Evolutionary conservation across 2,113 vertebrate genomes (phyloP), one percentile per base, ranked within the genome.

Genomic region (Alouatta palliata): DNA sequence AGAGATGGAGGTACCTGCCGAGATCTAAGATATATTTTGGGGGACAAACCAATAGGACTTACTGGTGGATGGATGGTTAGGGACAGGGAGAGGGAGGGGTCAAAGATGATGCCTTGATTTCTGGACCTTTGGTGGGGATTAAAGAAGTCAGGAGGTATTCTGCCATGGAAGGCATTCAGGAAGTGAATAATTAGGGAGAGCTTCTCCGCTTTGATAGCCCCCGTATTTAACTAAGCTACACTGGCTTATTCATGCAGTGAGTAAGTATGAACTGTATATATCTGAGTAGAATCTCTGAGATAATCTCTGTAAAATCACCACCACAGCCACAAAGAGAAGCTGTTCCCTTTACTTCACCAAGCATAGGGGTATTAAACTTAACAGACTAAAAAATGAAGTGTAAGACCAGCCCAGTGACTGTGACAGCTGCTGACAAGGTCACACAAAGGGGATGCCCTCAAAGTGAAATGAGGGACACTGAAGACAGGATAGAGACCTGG

Each of bases 351-450:
- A 17, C n/a, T 90, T 94, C 64, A 90, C 70, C 76, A 84, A 77
- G 43, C 70, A 45, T 0, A 56, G 90, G 64, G 70, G 56, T 49
- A 90, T 95, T 94, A 96, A 97, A 94, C 54, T 97, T 96, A 93
- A 96, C 87, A 83, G 87, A 54, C 90, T 96, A 49, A 96, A 91
- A 95, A 96, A 96, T 95, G 90, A 96, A 91, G 84, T 70, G 40
- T 32, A 11, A 92, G 90, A 16, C 52, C 75, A 76, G 75, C 14
- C 88, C 90, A 68, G 92, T 13, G 73, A 90, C 90, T 0, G 9
- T 3, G 19, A 97, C 58, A 87, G 61, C 43, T 64, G 68, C 81
- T 93, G 95, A 95, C 19, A 1, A 61, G n/a, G 32, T 73, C 75
- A 30, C 75, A 1, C 85, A 0, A 25, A 64, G 68, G 89, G 35